Base-by-base conservation (phyloP, 2,888 invertebrate species). In the Tiliacea citrago region DNA sequence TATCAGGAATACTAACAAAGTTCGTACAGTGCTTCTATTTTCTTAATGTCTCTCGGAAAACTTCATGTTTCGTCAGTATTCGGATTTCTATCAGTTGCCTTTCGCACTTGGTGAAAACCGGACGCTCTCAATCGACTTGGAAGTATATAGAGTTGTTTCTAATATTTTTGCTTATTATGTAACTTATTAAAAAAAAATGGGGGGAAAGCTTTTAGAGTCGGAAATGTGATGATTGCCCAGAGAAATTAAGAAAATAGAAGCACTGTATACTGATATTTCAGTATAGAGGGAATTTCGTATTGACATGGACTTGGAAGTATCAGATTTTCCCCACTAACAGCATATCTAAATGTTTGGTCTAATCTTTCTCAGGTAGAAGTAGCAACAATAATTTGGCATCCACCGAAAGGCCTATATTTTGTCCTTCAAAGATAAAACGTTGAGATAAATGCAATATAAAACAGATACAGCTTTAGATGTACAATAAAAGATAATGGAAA, bases 401-500 rank as follows among this genome's bases (percentile, higher is more conserved):
- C 65, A 70, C 73, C 53, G 73, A 82, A 72, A 42, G 49, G 24
- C 55, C 47, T 77, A 72, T 77, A 73, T 55, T 74, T 70, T 84
- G 82, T 84, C 84, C 70, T 77, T 77, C 45, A 68, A 58, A 77
- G 77, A 84, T 77, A 74, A 81, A 83, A 71, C 68, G 82, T 71
- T 66, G 66, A 78, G 82, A 85, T 82, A 85, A 78, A 82, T 82
- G 78, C 69, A 72, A 71, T 84, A 82, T 81, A 81, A 77, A 84
- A 84, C 85, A 82, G 85, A 77, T 73, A 82, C 63, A 84, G 73
- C 58, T 77, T 81, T 73, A 73, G 77, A 84, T 82, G 65, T 60
- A 72, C 85, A 77, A 72, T 82, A 82, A 82, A 82, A 77, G 73
- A 77, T 82, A 82, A 84, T 82, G 78, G 85, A 84, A 84, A 73